These are phyloP conservation scores for Petrolisthes manimaculis DNA, from an alignment of 2,888 invertebrate genomes.

Conservation along the genomic window DNA sequence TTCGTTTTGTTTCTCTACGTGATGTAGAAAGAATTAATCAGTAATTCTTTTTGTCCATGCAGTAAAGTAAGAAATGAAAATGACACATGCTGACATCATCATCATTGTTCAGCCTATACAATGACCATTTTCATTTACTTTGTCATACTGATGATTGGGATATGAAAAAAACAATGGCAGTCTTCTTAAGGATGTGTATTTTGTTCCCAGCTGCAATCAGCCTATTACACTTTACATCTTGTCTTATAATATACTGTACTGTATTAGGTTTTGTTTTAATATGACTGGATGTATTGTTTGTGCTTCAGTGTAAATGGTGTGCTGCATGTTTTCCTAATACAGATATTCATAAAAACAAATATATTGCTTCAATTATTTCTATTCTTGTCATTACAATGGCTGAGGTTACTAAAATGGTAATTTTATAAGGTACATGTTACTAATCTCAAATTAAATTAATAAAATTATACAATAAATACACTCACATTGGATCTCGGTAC, in stretches of 20 bases:
- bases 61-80: too few relatives aligned
- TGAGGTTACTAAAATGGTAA: not conserved
- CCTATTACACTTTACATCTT: constrained; percentile 7
- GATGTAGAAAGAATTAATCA: too few relatives aligned
- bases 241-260: not conserved
- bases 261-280: not conserved
- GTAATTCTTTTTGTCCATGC: too few relatives aligned
- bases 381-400: not conserved
- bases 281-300: not conserved
- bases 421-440: constrained; percentile 2
- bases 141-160: not conserved
- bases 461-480: constrained; percentile 44
- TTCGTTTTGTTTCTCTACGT: too few relatives aligned
- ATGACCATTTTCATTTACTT: too few relatives aligned
- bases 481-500: constrained; percentile 17
- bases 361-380: constrained; percentile 8
- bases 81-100: too few relatives aligned
- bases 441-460: constrained; percentile 2
- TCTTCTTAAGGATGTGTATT: constrained; percentile 16
- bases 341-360: constrained; percentile 7
- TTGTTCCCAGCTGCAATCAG: constrained; percentile 15
- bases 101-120: too few relatives aligned
- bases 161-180: not conserved
- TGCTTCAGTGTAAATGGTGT: not conserved
- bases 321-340: not conserved